Base-by-base conservation (phyloP, 2,113 vertebrate genomes). In the Stegostoma tigrinum region DNA sequence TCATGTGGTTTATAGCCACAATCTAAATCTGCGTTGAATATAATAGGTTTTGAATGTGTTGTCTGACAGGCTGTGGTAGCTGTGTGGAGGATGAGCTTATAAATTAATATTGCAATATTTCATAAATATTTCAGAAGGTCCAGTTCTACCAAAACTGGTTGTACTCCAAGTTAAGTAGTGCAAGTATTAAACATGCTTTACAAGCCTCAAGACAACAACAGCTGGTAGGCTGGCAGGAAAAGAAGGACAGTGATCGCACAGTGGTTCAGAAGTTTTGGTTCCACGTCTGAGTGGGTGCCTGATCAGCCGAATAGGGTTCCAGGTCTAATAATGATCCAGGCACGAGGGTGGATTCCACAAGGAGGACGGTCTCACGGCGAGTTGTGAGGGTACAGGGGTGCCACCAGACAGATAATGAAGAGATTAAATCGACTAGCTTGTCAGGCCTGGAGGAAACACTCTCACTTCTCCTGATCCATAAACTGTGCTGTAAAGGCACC, bases 51-150 rank as follows among this genome's bases (percentile, higher is more conserved):
- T 91, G 30, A 5, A 91, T 91, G 1, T 91, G 24, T 7, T 64
- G n/a, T 64, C 61, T 66, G 27, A n/a, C 34, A 66, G n/a, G 17
- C 15, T 21, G 1, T 66, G 34, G 8, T n/a, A 17, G 55, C 5
- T 91, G 55, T 91, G 30, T 91, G 34, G 30, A 34, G 19, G 30
- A 19, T 66, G 34, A n/a, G 55, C 55, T 91, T 64, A 91, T 66
- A 91, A 91, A 91, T 55, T 90, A 91, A 89, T 27, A n/a, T 86
- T 48, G 23, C 5, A 86, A 86, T 86, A 91, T 94, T 70, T 94
- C 38, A 45, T 19, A 68, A 94, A 70, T 38, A 38, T 67, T 91
- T 94, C 67, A 68, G 6, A 4, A 70, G 23, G 12, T 94, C 38
- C 27, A 68, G 64, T 94, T 94, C 91, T 70, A 42, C 42, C 1